Evolutionary conservation across 35 echinoderm and acorn worm genomes (phyloP).

Genomic region (Apostichopus japonicus): DNA sequence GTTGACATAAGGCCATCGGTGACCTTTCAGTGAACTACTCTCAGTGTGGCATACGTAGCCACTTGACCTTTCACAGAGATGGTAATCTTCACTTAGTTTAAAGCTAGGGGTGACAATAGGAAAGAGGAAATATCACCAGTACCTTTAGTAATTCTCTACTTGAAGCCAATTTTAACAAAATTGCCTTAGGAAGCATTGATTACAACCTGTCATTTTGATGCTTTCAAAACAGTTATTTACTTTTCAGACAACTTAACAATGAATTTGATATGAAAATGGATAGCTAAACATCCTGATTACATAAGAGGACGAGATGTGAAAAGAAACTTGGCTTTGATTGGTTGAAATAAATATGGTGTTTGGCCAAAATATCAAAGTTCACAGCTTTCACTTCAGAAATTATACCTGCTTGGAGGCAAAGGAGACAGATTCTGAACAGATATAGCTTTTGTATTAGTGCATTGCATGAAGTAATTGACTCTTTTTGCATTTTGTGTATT

Average conservation of each 20-base stretch:
- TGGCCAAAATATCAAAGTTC: constrained; percentile 8
- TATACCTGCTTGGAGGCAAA: too few relatives aligned
- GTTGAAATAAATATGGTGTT: background rate
- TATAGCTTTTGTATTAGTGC: too few relatives aligned
- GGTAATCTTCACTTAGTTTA: too few relatives aligned
- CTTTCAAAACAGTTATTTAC: background rate
- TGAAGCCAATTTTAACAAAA: background rate
- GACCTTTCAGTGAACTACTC: too few relatives aligned
- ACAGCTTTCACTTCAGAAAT: background rate
- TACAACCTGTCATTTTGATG: background rate
- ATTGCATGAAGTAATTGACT: too few relatives aligned
- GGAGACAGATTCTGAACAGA: too few relatives aligned
- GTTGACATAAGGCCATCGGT: too few relatives aligned
- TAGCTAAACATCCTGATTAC: background rate
- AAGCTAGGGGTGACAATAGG: too few relatives aligned
- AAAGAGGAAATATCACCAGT: background rate
- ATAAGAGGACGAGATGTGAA: background rate
- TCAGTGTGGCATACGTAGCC: background rate
- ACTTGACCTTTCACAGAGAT: too few relatives aligned
- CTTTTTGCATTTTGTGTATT: too few relatives aligned
- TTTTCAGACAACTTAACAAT: background rate
- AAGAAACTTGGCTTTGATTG: background rate
- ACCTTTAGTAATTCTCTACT: background rate
- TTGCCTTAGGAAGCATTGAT: background rate
- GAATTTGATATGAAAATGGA: background rate